These are phyloP conservation scores for Sipha flava DNA, from an alignment of 1,140 invertebrate species.

Conservation along the genomic window DNA sequence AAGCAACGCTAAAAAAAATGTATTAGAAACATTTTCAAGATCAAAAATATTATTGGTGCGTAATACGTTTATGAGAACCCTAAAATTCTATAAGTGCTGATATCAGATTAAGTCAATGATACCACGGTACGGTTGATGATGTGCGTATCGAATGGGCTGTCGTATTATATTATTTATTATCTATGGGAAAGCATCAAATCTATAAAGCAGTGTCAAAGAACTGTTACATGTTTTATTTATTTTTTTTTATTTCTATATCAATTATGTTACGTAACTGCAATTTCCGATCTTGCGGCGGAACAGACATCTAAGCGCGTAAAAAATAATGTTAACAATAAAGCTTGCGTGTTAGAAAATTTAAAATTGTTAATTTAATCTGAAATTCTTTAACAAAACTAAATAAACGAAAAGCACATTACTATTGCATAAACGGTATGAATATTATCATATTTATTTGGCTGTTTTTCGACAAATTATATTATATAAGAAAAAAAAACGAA, in stretches of 20 bases:
- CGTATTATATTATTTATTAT: not conserved
- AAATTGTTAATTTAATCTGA: no score
- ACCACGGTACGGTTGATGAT: not conserved
- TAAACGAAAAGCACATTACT: no score
- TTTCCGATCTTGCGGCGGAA: not conserved
- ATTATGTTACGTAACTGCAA: slow-evolving; percentile 5
- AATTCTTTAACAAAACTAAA: no score
- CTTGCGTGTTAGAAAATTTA: no score
- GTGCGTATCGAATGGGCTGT: slow-evolving; percentile 13
- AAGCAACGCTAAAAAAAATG: no score
- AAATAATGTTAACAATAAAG: no score
- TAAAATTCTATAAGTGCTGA: not conserved
- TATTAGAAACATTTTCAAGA: no score
- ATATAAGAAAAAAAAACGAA: no score
- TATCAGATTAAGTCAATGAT: slow-evolving; percentile 7
- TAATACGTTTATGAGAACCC: not conserved
- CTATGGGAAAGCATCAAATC: slow-evolving; percentile 15
- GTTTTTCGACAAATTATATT: no score
- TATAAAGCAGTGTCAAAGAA: slow-evolving; percentile 1
- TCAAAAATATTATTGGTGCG: no score
- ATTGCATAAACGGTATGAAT: no score
- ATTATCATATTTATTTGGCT: no score
- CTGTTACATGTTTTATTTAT: slow-evolving; percentile 2
- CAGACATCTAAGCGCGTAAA: not conserved
- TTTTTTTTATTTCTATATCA: slow-evolving; percentile 1